Evolutionary conservation across 2,113 vertebrate species (phyloP), one percentile per base, ranked within the genome.

Genomic region (Phasianus colchicus): DNA sequence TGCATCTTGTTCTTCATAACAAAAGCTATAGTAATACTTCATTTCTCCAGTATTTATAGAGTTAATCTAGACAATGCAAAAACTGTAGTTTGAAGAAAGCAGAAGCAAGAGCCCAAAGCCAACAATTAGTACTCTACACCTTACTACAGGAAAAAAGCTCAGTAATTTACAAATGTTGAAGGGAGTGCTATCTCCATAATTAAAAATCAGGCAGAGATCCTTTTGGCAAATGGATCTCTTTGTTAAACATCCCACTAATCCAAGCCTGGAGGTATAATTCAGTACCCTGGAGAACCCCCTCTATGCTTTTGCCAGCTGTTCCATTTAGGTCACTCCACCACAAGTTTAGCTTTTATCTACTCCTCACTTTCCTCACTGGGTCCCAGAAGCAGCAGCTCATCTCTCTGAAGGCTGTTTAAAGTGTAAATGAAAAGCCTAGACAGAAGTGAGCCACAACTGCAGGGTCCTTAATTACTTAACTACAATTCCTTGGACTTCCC

Each of bases 401-500:
- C 72, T 95, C 95, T 97, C 92, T 84, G 78, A 94, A 97, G 92
- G 63, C 75, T 92, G 89, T 97, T 97, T 95, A 97, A 97, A 97
- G 93, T 96, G 91, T 94, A 96, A 97, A 97, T 97, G 96, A 97
- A 98, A 98, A 96, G 93, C 86, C 8, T 7, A 87, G 76, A 70
- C 67, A 96, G 94, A 96, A 97, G 89, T 90, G 92, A 97, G 97
- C 84, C 48, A 43, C 88, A 78, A 95, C 96, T 96, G 96, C 66
- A 11, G 96, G 95, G 93, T 97, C 94, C 96, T 97, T 96, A 95
- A 97, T 97, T 97, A 97, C 96, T 97, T 87, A 72, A 96, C 90
- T 90, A 92, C 93, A 96, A 96, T 97, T 95, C 82, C 93, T 97
- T 95, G 89, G 94, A 97, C 88, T 94, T 97, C 93, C 80, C 86